Conservation (phyloP, 1,140 invertebrate genomes). For the Ganaspis sp. region DNA sequence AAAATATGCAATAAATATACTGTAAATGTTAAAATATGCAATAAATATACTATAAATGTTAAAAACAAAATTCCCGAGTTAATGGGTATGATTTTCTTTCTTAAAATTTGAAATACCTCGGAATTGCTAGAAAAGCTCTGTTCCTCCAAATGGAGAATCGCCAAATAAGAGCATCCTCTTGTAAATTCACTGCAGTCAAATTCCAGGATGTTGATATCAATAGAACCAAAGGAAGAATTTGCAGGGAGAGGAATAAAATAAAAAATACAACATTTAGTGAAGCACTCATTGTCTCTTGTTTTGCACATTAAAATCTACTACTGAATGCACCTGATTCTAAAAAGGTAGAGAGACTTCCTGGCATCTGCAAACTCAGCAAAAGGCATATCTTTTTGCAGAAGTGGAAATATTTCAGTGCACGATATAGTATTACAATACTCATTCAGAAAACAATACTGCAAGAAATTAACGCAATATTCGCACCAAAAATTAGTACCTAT, state of each 20-base stretch:
- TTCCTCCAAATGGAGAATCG: constrained; percentile 58
- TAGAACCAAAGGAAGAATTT: not conserved
- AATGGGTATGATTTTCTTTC: too few species aligned
- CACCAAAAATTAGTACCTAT: too few species aligned
- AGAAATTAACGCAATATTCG: too few species aligned
- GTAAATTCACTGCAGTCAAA: constrained; percentile 44
- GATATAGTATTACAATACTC: not conserved
- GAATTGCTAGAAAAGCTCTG: constrained; percentile 54
- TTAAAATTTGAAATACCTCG: constrained; percentile 48
- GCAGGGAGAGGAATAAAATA: not conserved
- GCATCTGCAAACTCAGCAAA: not conserved
- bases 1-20: too few species aligned
- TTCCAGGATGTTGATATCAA: constrained; percentile 44
- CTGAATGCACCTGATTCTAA: not conserved
- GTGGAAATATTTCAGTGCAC: not conserved
- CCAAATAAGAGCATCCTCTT: constrained; percentile 48
- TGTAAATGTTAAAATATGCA: constrained; percentile 3
- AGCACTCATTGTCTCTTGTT: not conserved
- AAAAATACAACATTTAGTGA: not conserved
- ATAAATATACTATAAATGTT: not conserved
- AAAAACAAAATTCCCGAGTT: not conserved
- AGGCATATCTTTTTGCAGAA: not conserved
- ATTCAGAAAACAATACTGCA: too few species aligned
- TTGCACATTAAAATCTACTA: not conserved
- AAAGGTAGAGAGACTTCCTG: not conserved